phyloP scores from a whole-genome alignment of 2,113 vertebrate genomes.

The Symphodus melops region DNA sequence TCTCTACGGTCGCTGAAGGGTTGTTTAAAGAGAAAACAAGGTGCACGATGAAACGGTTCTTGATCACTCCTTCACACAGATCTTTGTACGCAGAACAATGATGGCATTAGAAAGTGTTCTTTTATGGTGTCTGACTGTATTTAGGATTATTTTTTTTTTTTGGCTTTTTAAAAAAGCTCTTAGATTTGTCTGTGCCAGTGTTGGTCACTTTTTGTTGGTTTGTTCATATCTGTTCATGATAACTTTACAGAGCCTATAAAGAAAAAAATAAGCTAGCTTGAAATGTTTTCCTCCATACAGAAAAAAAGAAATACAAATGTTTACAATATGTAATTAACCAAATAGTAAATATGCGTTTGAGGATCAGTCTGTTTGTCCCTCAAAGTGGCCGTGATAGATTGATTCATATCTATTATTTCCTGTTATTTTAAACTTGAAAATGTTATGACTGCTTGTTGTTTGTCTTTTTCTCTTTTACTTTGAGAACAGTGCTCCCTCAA shows the following conservation, averaged over 20 bases:
- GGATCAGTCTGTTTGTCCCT: conserved; percentile 70
- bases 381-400: conserved; percentile 66
- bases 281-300: conserved; percentile 78
- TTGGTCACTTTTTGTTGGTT: conserved; percentile 48
- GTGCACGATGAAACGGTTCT: conserved; percentile 39
- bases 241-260: conserved; percentile 82
- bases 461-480: conserved; percentile 40
- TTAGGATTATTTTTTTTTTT: conserved; percentile 50
- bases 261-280: conserved; percentile 85
- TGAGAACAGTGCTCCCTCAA: conserved; percentile 79
- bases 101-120: conserved; percentile 72
- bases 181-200: conserved; percentile 72
- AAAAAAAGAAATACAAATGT: conserved; percentile 82
- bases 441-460: conserved; percentile 70
- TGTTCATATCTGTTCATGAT: conserved; percentile 76
- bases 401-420: conserved; percentile 72
- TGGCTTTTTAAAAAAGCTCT: conserved; percentile 70
- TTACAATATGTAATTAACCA: conserved; percentile 85
- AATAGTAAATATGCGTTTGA: conserved; percentile 79
- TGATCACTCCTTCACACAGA: conserved; percentile 62
- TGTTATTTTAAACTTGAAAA: conserved; percentile 83
- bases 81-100: conserved; percentile 60
- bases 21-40: conserved; percentile 16
- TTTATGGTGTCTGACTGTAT: conserved; percentile 73
- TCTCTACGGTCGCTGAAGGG: conserved; percentile 30